Evolutionary conservation across 2,113 vertebrate genomes (phyloP).

Genomic region (Heterotilapia buettikoferi): DNA sequence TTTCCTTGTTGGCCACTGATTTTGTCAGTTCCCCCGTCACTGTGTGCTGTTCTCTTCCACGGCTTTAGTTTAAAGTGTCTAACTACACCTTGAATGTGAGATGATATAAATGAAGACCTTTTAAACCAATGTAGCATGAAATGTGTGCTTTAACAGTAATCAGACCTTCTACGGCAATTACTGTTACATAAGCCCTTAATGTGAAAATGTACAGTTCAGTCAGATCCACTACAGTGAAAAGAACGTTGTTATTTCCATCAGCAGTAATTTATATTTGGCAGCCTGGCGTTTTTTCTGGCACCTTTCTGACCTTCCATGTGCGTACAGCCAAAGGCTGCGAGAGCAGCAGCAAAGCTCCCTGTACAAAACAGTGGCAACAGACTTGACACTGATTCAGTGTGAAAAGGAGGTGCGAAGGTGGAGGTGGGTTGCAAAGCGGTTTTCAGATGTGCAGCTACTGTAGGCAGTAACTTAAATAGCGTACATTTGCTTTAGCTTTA

Average conservation of each 20-base stretch:
- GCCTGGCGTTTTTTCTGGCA: neutral
- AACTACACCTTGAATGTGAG: neutral
- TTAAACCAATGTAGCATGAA: neutral
- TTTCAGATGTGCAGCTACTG: neutral
- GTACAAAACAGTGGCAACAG: neutral
- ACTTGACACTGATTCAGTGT: neutral
- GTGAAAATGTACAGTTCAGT: neutral
- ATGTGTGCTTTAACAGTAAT: neutral
- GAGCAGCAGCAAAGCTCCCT: neutral
- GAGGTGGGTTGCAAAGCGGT: neutral
- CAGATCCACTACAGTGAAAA: neutral
- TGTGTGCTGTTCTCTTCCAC: neutral
- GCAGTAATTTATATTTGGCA: neutral
- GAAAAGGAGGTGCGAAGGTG: neutral
- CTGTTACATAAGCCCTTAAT: neutral
- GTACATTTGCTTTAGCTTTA: neutral
- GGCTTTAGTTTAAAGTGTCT: neutral
- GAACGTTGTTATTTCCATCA: neutral
- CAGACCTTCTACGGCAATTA: neutral
- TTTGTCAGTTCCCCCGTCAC: neutral
- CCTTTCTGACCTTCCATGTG: neutral
- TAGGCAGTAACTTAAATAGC: neutral
- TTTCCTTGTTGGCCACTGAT: conserved; percentile 59
- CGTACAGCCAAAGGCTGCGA: neutral
- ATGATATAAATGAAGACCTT: neutral